Conservation (phyloP, 2,113 vertebrate species). For the Coturnix japonica region DNA sequence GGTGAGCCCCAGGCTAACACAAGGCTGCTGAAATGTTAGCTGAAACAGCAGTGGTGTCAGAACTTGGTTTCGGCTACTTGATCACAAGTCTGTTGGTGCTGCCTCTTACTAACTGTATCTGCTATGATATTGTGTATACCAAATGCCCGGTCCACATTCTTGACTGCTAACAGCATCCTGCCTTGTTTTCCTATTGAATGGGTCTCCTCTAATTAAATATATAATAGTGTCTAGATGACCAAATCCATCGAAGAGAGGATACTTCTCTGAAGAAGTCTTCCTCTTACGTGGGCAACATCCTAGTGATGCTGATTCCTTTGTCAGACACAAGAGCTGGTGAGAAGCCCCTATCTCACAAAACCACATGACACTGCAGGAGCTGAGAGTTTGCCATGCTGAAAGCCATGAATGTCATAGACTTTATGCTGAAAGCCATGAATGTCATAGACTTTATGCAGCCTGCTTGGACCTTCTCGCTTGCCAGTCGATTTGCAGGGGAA, state of each 20-base stretch:
- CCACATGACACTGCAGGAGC: neutral
- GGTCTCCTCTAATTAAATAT: too few species aligned
- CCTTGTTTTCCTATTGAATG: neutral
- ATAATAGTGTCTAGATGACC: neutral
- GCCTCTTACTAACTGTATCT: neutral
- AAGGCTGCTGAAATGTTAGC: neutral
- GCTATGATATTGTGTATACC: neutral
- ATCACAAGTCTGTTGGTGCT: neutral
- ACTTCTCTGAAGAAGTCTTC: neutral
- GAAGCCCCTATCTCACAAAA: neutral
- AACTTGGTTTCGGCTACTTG: neutral
- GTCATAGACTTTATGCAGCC: neutral
- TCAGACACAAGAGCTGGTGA: neutral
- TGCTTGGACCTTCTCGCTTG: neutral
- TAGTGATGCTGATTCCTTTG: neutral
- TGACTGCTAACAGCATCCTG: neutral
- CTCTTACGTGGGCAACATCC: neutral
- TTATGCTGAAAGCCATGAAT: neutral
- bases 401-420: neutral
- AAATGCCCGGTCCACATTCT: neutral
- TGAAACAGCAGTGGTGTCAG: neutral
- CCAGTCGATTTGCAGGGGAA: neutral
- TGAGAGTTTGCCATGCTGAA: neutral
- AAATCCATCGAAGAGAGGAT: neutral
- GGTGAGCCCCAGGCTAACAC: neutral